Evolutionary conservation across 2,797 vertebrate genomes (phyloP).

Genomic region (Cephalopachus bancanus): DNA sequence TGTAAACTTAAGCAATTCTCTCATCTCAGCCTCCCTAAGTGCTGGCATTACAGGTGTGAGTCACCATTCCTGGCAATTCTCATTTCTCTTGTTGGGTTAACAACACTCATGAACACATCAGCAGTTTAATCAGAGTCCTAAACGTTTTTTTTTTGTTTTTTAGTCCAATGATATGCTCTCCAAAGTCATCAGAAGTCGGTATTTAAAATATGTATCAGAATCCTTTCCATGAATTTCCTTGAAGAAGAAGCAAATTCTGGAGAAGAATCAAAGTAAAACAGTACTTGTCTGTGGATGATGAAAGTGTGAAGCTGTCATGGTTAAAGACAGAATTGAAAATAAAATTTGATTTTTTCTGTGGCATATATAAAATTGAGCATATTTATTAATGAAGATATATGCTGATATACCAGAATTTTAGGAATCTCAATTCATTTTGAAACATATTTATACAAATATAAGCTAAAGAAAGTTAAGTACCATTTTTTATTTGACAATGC

Average conservation of each 20-base stretch:
- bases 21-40: no score
- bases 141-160: not conserved
- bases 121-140: not conserved
- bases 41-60: no score
- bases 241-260: not conserved
- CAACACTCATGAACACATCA: not conserved
- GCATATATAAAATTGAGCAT: not conserved
- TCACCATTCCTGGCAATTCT: no score
- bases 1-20: no score
- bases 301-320: not conserved
- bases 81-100: not conserved
- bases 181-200: not conserved
- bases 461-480: no score
- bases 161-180: not conserved
- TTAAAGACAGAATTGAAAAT: not conserved
- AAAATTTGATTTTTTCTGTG: not conserved
- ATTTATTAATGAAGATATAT: not conserved
- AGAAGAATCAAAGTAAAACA: not conserved
- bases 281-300: not conserved
- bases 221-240: not conserved
- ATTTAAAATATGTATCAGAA: not conserved
- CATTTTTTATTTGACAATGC: no score
- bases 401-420: not conserved
- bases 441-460: not conserved
- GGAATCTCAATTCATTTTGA: not conserved